Evolutionary conservation across 2,113 vertebrate species (phyloP).

Genomic region (Prolemur simus): DNA sequence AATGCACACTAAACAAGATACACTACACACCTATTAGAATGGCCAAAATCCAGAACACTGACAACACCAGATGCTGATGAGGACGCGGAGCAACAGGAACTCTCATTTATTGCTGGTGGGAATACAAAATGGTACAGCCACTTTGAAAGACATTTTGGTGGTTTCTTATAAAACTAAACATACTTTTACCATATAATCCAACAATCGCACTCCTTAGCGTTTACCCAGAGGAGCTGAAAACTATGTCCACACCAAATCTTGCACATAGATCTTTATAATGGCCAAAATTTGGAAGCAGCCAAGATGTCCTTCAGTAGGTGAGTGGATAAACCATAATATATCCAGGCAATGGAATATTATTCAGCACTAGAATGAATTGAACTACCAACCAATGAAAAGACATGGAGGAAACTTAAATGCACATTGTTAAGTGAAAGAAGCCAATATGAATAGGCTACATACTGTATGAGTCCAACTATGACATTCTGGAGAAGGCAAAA

Average conservation of each 20-base stretch:
- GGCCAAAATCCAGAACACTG: not conserved
- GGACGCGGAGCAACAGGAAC: not conserved
- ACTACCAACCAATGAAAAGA: not conserved
- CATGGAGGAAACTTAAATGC: not conserved
- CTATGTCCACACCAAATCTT: not conserved
- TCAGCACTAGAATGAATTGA: not conserved
- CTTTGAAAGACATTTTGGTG: not conserved
- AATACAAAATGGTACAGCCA: not conserved
- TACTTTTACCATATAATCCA: not conserved
- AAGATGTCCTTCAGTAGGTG: not conserved
- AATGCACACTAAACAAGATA: not conserved
- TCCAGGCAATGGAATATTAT: not conserved
- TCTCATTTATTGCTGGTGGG: not conserved
- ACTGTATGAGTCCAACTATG: not conserved
- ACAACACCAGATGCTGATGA: not conserved
- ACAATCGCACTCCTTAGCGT: not conserved
- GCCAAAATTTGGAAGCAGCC: not conserved
- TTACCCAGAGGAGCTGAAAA: not conserved
- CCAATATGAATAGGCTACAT: not conserved
- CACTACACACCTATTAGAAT: not conserved
- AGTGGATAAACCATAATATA: not conserved
- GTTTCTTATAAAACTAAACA: not conserved
- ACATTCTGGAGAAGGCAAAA: not conserved
- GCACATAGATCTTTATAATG: not conserved
- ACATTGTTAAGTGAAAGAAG: not conserved